Evolutionary conservation across 1,140 invertebrate genomes (phyloP), one percentile per base, ranked within the genome.

Genomic region (Leguminivora glycinivorella): DNA sequence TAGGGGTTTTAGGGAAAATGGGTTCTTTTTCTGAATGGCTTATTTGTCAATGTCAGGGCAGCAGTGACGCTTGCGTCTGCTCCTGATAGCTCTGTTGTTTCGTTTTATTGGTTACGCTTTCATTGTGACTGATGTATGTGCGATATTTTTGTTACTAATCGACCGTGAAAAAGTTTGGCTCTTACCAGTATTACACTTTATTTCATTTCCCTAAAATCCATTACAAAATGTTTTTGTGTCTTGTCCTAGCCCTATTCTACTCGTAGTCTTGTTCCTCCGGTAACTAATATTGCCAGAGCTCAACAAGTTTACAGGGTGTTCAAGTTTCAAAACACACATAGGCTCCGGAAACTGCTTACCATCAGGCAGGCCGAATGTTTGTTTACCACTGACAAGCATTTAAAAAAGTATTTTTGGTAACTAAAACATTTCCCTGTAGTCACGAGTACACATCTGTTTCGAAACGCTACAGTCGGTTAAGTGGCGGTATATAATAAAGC

Each of bases 31-130:
- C 82, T 79, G 79, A 80, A 77, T 73, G 74, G 77, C 83, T 81
- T 83, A 85, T 85, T 83, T 83, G 83, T 85, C 83, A 85, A 83
- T 79, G 82, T 85, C 83, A 81, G 70, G 52, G 66, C 66, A 69
- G 47, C 75, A 76, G 76, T 80, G 78, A 84, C 72, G 76, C 72
- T 66, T 78, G 75, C 79, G 81, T 82, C 81, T 84, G 82, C 73
- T 85, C 79, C 75, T 84, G 83, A 85, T 81, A 78, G 80, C 74
- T 69, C 70, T 67, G 71, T 76, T 84, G 81, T 82, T 86, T 82
- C 72, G 70, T 81, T 83, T 83, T 80, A 83, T 83, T 83, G 73
- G 76, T 75, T 76, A 78, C 74, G 71, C 79, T 77, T 82, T 72
- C 74, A 75, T 79, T 76, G 58, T 67, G 72, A 75, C 69, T 52